Conservation (phyloP, 2,888 invertebrate species). For the Rhopalosiphum nymphaeae region DNA sequence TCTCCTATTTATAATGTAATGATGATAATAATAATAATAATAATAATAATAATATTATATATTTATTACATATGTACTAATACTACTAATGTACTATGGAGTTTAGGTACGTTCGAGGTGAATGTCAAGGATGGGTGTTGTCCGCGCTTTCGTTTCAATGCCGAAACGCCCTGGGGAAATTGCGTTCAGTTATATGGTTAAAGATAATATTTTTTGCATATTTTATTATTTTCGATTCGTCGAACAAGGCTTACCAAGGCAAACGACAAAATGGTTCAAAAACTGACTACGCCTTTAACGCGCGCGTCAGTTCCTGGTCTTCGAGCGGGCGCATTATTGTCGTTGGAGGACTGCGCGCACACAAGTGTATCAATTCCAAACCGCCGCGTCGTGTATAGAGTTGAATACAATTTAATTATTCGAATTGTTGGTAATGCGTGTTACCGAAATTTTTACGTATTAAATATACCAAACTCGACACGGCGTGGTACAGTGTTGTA, state of each 20-base stretch:
- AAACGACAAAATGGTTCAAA: constrained; percentile 31
- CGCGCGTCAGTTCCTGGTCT: neutral
- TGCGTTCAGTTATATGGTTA: neutral
- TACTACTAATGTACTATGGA: neutral
- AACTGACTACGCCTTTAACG: constrained; percentile 73
- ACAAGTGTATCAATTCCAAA: neutral
- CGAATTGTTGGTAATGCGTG: neutral
- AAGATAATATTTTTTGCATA: neutral
- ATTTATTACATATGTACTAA: neutral
- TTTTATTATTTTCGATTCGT: neutral
- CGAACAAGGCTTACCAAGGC: constrained; percentile 36
- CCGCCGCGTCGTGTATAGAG: neutral
- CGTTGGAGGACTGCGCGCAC: neutral
- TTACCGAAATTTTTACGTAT: neutral
- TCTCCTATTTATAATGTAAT: neutral
- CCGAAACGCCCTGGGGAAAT: constrained; percentile 46
- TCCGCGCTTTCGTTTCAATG: constrained; percentile 53
- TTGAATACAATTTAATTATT: neutral
- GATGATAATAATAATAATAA: neutral
- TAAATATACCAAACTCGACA: neutral
- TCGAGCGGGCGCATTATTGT: neutral
- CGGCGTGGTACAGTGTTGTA: neutral
- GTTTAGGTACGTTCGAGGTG: constrained; percentile 8
- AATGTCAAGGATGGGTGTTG: constrained; percentile 62
- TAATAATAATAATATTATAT: neutral